A percentile compares a stretch with the other conserved stretches of the same genome.
Conservation (phyloP, 2,113 vertebrate species). For the Neofelis nebulosa region DNA sequence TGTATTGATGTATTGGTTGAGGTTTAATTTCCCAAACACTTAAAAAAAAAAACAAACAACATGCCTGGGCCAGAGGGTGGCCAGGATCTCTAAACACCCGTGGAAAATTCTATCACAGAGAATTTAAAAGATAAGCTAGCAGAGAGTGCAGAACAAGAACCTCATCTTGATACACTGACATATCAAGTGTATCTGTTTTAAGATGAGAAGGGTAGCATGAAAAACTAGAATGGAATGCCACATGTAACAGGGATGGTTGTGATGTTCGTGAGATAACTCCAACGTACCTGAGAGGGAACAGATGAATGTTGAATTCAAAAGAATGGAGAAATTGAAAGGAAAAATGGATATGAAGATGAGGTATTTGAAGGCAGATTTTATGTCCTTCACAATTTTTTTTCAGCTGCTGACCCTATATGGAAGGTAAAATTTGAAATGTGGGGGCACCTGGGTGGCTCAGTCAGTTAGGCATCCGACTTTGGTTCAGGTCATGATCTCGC, state of each 20-base stretch:
- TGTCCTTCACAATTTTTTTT: background rate
- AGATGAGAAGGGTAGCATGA: background rate
- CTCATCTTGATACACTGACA: background rate
- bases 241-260: background rate
- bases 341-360: background rate
- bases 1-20: background rate
- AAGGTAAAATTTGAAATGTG: background rate
- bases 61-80: background rate
- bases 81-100: background rate
- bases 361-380: background rate
- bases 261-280: background rate
- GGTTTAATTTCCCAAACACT: background rate
- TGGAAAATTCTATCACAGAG: background rate
- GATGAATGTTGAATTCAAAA: background rate
- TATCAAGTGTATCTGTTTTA: background rate
- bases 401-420: background rate
- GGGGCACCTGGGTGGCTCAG: too few relatives aligned
- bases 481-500: too few relatives aligned
- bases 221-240: background rate
- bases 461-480: too few relatives aligned
- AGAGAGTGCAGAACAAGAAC: background rate
- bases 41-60: background rate
- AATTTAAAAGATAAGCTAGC: background rate
- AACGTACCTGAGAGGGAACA: background rate
- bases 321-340: background rate